A percentile compares a stretch with the other conserved stretches of the same genome.
These are phyloP conservation scores for Paelopatides confundens DNA, from an alignment of 53 echinoderm and acorn worm genomes.

Conservation along the genomic window DNA sequence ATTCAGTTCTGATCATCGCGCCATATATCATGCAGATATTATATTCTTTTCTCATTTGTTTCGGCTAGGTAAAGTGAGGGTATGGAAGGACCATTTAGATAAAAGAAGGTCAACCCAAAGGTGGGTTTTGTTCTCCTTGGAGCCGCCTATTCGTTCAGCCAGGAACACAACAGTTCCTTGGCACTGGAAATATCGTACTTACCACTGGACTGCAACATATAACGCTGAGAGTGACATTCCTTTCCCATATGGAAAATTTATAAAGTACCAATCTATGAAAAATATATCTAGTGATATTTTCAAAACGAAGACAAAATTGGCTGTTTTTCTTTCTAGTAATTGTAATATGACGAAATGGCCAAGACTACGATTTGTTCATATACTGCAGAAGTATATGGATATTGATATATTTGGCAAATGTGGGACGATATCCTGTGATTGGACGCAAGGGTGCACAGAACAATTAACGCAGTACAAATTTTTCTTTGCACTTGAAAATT, in stretches of 20 bases:
- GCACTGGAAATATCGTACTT: slow-evolving; percentile 22
- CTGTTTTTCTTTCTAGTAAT: slow-evolving; percentile 32
- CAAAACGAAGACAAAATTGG: slow-evolving; percentile 20
- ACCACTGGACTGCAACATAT: slow-evolving; percentile 45
- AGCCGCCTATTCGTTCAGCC: slow-evolving; percentile 43
- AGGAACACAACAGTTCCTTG: slow-evolving; percentile 22
- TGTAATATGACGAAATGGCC: slow-evolving; percentile 54
- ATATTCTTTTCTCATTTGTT: slow-evolving; percentile 41
- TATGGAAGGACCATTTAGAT: slow-evolving; percentile 23
- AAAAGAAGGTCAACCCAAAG: slow-evolving; percentile 2
- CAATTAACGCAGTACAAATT: slow-evolving; percentile 32
- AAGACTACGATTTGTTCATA: slow-evolving; percentile 22
- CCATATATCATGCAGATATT: slow-evolving; percentile 34
- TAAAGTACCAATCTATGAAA: not conserved
- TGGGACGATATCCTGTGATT: slow-evolving; percentile 39
- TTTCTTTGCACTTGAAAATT: slow-evolving; percentile 39
- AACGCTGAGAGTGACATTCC: slow-evolving; percentile 38
- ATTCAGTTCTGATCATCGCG: slow-evolving; percentile 41
- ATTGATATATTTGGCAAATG: slow-evolving; percentile 43
- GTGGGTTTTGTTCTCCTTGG: slow-evolving; percentile 37
- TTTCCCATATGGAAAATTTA: slow-evolving; percentile 36
- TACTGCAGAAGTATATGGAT: not conserved
- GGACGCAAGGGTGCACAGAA: not conserved
- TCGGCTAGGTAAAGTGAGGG: slow-evolving; percentile 1
- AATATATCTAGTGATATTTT: slow-evolving; percentile 23